These are phyloP conservation scores for Epirrhoe tristata DNA, from an alignment of 2,888 invertebrate species.

Conservation along the genomic window DNA sequence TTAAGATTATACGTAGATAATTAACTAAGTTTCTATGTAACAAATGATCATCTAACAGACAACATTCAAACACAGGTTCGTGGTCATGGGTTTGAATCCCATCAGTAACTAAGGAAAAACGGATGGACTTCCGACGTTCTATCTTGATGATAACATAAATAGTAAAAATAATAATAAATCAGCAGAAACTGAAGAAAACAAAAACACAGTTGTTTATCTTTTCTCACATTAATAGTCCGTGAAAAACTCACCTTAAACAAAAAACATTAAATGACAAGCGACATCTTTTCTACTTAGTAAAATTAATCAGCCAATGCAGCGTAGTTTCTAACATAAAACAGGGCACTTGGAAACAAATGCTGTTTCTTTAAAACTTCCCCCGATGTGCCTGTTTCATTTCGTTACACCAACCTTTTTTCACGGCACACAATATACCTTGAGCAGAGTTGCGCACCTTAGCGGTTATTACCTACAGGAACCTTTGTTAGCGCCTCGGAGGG, in stretches of 20 bases:
- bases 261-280: slow-evolving; percentile 20
- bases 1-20: too few species aligned
- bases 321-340: slow-evolving; percentile 46
- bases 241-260: slow-evolving; percentile 16
- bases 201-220: slow-evolving; percentile 18
- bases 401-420: slow-evolving; percentile 65
- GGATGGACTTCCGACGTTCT: too few species aligned
- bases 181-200: neutral
- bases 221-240: slow-evolving; percentile 17
- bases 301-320: slow-evolving; percentile 49
- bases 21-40: too few species aligned
- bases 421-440: slow-evolving; percentile 66
- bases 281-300: slow-evolving; percentile 34
- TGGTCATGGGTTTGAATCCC: too few species aligned
- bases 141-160: neutral
- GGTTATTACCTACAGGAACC: slow-evolving; percentile 73
- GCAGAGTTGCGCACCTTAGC: slow-evolving; percentile 72
- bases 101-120: too few species aligned
- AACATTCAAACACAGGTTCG: too few species aligned
- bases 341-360: slow-evolving; percentile 60
- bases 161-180: too few species aligned
- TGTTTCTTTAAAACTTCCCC: slow-evolving; percentile 60
- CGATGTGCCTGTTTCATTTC: slow-evolving; percentile 64
- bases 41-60: too few species aligned
- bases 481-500: slow-evolving; percentile 72